Evolutionary conservation across 2,797 vertebrate genomes (phyloP).

Genomic region (Halcyon leucocephala): DNA sequence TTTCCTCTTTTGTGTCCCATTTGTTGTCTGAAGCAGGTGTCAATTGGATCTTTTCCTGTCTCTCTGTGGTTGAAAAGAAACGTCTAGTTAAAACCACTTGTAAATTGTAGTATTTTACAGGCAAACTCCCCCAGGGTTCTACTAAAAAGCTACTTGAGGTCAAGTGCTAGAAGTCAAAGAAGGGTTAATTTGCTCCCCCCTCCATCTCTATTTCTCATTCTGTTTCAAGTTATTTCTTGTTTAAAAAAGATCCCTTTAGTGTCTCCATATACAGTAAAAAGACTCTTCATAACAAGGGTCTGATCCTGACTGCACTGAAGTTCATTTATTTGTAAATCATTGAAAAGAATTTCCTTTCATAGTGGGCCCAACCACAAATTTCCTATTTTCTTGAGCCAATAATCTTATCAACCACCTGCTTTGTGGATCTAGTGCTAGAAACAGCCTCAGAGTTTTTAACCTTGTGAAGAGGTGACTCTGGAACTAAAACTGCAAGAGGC

Average conservation of each 20-base stretch:
- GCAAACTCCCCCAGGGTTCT: background rate
- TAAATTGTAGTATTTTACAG: constrained; percentile 61
- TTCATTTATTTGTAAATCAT: constrained; percentile 47
- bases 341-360: constrained; percentile 40
- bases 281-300: background rate
- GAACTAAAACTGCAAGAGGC: background rate
- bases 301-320: background rate
- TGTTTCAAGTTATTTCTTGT: constrained; percentile 37
- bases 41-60: constrained; percentile 75
- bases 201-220: background rate
- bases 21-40: constrained; percentile 75
- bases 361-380: constrained; percentile 14
- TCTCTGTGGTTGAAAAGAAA: constrained; percentile 48
- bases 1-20: constrained; percentile 77
- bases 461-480: background rate
- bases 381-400: constrained; percentile 46
- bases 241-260: constrained; percentile 21
- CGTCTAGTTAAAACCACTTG: constrained; percentile 61
- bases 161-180: constrained; percentile 29
- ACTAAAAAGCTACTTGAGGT: constrained; percentile 39
- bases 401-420: constrained; percentile 50
- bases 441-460: background rate
- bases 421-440: background rate
- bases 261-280: constrained; percentile 42
- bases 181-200: background rate